Conservation (phyloP, 2,797 vertebrate species). For the Pantherophis alleghaniensis region DNA sequence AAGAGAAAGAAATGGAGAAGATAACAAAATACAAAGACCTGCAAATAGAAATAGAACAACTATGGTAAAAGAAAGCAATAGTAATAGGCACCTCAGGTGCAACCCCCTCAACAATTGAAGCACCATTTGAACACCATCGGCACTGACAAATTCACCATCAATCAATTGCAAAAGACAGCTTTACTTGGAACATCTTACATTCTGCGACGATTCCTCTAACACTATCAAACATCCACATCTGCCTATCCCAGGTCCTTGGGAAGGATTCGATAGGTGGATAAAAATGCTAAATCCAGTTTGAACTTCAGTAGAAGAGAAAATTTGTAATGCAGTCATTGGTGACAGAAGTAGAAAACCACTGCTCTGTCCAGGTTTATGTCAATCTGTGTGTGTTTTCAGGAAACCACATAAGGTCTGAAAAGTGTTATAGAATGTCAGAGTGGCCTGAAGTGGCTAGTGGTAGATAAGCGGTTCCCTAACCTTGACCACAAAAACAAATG, state of each 20-base stretch:
- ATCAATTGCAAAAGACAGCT: background rate
- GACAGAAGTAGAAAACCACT: background rate
- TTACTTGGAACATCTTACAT: background rate
- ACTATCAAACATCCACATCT: background rate
- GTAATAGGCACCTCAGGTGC: too few relatives aligned
- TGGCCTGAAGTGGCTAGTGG: background rate
- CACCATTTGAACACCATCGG: background rate
- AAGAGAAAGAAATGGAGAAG: too few relatives aligned
- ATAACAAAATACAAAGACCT: background rate
- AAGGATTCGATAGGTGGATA: background rate
- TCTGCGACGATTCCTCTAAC: background rate
- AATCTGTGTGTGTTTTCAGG: background rate
- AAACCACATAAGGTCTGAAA: background rate
- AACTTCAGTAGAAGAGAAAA: background rate
- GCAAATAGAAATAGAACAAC: background rate
- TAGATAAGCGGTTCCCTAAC: background rate
- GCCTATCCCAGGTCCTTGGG: background rate
- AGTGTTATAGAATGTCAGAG: background rate
- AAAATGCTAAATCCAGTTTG: background rate
- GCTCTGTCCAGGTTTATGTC: background rate
- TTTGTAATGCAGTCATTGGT: background rate
- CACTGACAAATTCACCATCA: background rate
- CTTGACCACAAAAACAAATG: background rate
- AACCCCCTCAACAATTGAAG: too few relatives aligned
- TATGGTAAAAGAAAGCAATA: background rate